Conservation (phyloP, 2,113 vertebrate genomes). For the Alligator mississippiensis region DNA sequence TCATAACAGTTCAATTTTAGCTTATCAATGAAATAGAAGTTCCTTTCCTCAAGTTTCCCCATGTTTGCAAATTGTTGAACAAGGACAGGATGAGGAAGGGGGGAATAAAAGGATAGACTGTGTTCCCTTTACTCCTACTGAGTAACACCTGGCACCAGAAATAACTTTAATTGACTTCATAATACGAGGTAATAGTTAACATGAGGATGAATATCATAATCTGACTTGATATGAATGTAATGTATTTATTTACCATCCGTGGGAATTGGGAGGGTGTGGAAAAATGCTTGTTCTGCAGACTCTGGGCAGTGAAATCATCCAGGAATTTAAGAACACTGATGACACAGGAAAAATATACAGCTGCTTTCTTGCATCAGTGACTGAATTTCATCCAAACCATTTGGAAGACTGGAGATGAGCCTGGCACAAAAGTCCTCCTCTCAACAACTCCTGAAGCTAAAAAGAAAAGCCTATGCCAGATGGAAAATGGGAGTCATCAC, state of each 20-base stretch:
- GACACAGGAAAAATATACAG: neutral
- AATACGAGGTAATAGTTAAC: neutral
- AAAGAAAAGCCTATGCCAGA: no score
- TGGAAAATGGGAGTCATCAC: no score
- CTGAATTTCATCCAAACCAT: neutral
- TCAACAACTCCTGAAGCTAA: neutral
- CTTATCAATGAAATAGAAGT: neutral
- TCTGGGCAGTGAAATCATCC: neutral
- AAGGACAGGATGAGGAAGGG: neutral
- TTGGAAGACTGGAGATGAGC: neutral
- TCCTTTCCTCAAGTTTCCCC: neutral
- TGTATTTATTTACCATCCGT: neutral
- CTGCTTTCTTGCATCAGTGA: neutral
- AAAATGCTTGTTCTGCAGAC: neutral
- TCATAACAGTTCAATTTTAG: constrained; percentile 14
- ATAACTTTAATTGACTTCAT: neutral
- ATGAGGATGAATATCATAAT: neutral
- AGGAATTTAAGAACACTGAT: neutral
- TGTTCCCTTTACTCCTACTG: neutral
- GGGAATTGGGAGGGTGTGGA: neutral
- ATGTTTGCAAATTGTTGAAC: neutral
- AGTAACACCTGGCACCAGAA: constrained; percentile 14
- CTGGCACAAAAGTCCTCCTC: neutral
- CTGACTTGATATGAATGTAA: neutral
- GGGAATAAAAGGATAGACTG: neutral